A percentile compares a stretch with the other conserved stretches of the same genome.
Evolutionary conservation across 2,797 vertebrate species (phyloP).

Genomic region (Fringilla coelebs): DNA sequence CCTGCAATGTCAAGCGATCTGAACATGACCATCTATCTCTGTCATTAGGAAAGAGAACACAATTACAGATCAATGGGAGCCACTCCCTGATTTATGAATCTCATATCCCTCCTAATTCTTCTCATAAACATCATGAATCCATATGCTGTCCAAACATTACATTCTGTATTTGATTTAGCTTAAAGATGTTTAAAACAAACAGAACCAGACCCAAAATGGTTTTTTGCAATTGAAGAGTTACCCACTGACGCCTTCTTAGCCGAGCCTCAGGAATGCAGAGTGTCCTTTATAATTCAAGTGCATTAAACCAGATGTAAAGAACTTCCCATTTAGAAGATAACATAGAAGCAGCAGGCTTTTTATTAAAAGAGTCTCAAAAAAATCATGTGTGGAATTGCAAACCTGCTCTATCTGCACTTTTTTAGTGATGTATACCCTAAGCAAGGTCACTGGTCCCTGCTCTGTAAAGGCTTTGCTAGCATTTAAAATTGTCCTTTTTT

Average conservation of each 20-base stretch:
- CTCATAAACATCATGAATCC: neutral
- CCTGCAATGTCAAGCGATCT: neutral
- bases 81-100: slow-evolving; percentile 3
- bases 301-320: neutral
- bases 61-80: neutral
- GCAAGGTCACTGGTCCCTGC: neutral
- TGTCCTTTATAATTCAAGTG: neutral
- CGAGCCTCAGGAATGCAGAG: neutral
- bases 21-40: neutral
- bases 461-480: neutral
- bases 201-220: neutral
- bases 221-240: neutral
- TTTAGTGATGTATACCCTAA: neutral
- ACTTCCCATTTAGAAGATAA: neutral
- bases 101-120: neutral
- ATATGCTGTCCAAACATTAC: slow-evolving; percentile 13
- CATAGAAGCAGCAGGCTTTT: neutral
- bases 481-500: neutral
- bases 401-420: neutral
- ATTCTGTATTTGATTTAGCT: neutral
- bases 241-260: neutral
- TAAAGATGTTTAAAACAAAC: neutral
- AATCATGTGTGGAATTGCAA: neutral
- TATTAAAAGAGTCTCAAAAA: neutral
- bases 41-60: neutral